Evolutionary conservation across 37 sponge, comb jelly and placozoan species (phyloP).

Genomic region (Cladorhizidae sp.): DNA sequence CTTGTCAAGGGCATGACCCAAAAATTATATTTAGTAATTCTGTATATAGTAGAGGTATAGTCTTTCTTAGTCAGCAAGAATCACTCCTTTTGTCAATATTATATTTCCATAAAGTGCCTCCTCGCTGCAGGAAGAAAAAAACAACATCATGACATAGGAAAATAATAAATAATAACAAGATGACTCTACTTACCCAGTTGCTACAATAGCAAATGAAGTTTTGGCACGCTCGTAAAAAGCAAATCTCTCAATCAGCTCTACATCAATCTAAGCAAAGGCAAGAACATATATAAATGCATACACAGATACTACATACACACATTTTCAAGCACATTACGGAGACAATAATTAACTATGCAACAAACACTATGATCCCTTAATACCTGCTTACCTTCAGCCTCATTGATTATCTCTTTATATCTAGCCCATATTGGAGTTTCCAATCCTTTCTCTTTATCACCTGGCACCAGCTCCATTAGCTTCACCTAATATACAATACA

Average conservation of each 20-base stretch:
- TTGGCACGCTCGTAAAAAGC: conserved; percentile 88
- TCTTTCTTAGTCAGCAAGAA: conserved; percentile 51
- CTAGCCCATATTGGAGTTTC: conserved; percentile 90
- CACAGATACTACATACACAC: too few relatives aligned
- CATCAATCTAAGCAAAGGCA: conserved; percentile 38
- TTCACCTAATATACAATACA: conserved; percentile 34
- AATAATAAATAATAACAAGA: neutral
- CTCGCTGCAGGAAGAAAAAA: conserved; percentile 51
- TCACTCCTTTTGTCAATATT: conserved; percentile 86
- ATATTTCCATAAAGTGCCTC: conserved; percentile 92
- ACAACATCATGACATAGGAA: too few relatives aligned
- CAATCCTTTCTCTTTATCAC: conserved; percentile 74
- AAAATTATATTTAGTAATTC: neutral
- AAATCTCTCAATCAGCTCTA: conserved; percentile 82
- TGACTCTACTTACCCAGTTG: conserved; percentile 68
- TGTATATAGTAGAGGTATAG: too few relatives aligned
- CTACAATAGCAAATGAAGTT: conserved; percentile 88
- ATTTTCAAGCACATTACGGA: too few relatives aligned
- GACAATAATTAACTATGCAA: too few relatives aligned
- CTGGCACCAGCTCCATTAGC: conserved; percentile 84
- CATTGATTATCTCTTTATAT: conserved; percentile 76
- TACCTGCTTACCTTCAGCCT: conserved; percentile 59
- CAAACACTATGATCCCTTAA: too few relatives aligned
- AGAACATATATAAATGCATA: too few relatives aligned
- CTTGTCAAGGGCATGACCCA: neutral